These are phyloP conservation scores for Numenius arquata DNA, from an alignment of 2,113 vertebrate species.

Conservation along the genomic window DNA sequence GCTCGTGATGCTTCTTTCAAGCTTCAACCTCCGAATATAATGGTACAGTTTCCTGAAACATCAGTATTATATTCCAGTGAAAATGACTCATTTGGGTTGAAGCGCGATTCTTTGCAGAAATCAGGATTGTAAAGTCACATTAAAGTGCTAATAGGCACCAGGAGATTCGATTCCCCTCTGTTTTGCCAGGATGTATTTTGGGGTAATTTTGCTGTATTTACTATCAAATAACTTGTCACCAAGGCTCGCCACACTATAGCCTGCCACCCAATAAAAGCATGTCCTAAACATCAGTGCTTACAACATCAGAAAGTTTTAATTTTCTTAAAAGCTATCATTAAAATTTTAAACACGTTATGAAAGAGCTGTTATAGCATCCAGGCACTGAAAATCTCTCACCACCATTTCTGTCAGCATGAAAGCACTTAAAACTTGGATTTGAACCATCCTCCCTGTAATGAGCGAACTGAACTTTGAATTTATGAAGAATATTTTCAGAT, in stretches of 20 bases:
- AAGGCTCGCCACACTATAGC: neutral
- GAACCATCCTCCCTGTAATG: neutral
- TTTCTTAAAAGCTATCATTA: neutral
- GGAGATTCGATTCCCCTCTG: neutral
- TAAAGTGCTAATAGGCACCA: neutral
- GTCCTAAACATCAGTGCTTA: neutral
- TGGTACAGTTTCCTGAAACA: neutral
- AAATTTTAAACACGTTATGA: neutral
- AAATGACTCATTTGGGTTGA: neutral
- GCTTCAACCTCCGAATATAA: neutral
- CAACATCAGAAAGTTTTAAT: neutral
- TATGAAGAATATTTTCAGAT: neutral
- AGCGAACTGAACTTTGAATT: slow-evolving; percentile 4
- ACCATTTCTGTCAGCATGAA: neutral
- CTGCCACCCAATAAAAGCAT: neutral
- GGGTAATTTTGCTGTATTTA: neutral
- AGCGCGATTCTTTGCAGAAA: neutral
- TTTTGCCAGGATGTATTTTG: neutral
- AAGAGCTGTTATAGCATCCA: neutral
- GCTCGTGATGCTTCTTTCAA: neutral
- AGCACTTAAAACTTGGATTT: neutral
- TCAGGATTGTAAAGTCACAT: neutral
- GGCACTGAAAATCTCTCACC: slow-evolving; percentile 29
- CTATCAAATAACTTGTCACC: neutral
- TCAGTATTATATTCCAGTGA: neutral